Evolutionary conservation across 2,888 invertebrate genomes (phyloP), one percentile per base, ranked within the genome.

Genomic region (Erebia epiphron): DNA sequence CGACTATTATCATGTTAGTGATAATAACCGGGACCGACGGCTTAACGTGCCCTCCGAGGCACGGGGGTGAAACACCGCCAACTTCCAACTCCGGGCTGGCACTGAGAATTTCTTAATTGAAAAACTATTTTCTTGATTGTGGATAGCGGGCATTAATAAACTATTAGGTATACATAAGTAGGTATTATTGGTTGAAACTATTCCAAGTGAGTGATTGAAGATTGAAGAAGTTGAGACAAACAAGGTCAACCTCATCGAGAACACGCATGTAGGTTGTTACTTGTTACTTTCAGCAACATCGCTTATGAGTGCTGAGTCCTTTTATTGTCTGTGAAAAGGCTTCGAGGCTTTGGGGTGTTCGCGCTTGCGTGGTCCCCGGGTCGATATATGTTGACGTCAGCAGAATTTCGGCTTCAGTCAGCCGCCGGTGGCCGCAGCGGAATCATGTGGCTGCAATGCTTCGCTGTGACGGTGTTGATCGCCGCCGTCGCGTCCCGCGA

Each of bases 321-420:
- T 84, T 86, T 82, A 84, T 85, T 87, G 87, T 87, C 86, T 85
- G 82, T 83, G 79, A 75, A 72, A 82, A 81, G 75, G 76, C 74
- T 75, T 71, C n/a, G 69, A 71, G 69, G 67, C 68, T 73, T 70
- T 60, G 73, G 75, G 75, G 73, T 52, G 75, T 49, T 69, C 75
- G 84, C 91, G 92, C 93, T 86, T 88, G 93, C 91, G 93, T 80
- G 79, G 73, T 67, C 54, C 68, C 35, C 71, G 78, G 90, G 86
- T 93, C 93, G 92, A 93, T 93, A 91, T 79, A 74, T 78, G 79
- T 87, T 93, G 92, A 92, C 92, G 93, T 93, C 91, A 91, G 85
- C 71, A 74, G 79, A 78, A 78, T 79, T 79, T 74, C 76, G 82
- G 83, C 84, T 82, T 90, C 91, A 92, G 92, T 93, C 90, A 90